Evolutionary conservation across 2,888 invertebrate genomes (phyloP).

Genomic region (Bimastos eiseni): DNA sequence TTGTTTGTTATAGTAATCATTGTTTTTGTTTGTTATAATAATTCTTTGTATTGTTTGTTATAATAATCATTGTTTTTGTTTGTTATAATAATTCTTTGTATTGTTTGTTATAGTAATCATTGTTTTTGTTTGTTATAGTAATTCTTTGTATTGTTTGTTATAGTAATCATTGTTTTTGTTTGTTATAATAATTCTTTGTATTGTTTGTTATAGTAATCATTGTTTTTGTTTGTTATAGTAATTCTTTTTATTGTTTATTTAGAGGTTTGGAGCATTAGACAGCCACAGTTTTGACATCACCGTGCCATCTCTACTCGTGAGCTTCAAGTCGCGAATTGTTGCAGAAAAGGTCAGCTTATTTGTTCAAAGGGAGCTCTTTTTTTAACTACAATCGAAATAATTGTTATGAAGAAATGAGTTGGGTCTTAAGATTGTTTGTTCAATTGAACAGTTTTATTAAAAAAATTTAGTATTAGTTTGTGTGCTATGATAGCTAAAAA

Average conservation of each 20-base stretch:
- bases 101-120: no score
- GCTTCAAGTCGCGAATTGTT: not conserved
- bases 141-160: not conserved
- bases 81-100: not conserved
- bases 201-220: not conserved
- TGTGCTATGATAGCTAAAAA: no score
- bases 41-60: not conserved
- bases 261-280: not conserved
- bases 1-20: no score
- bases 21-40: no score
- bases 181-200: not conserved
- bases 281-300: constrained; percentile 4
- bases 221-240: not conserved
- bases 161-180: no score
- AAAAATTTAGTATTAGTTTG: not conserved
- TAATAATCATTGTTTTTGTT: no score
- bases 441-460: not conserved
- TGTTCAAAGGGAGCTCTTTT: not conserved
- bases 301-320: constrained; percentile 1
- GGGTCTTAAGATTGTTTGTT: not conserved
- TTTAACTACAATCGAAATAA: not conserved
- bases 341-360: not conserved
- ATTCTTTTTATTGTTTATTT: not conserved
- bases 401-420: not conserved
- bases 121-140: no score